A percentile compares a stretch with the other conserved stretches of the same genome.
Evolutionary conservation across 2,797 vertebrate genomes (phyloP).

Genomic region (Melanotaenia parkinsoni): DNA sequence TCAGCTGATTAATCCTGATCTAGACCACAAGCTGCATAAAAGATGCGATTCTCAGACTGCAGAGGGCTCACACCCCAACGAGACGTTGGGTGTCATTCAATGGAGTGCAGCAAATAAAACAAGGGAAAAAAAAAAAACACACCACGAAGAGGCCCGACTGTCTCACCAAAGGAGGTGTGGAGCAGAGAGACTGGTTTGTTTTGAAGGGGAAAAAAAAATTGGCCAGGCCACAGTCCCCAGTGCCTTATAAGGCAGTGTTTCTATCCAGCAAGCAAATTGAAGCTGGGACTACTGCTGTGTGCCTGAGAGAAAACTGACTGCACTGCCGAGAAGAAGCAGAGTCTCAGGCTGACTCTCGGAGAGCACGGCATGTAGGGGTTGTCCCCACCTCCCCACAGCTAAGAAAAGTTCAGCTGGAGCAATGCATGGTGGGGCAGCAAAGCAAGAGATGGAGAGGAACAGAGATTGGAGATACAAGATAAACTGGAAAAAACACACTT

Average conservation of each 20-base stretch:
- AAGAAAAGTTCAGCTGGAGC: not conserved
- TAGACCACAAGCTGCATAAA: constrained; percentile 14
- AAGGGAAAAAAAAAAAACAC: constrained; percentile 43
- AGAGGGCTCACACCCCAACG: constrained; percentile 27
- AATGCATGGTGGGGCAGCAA: not conserved
- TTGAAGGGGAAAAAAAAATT: constrained; percentile 71
- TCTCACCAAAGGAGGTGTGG: constrained; percentile 76
- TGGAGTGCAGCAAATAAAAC: constrained; percentile 52
- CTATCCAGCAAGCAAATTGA: constrained; percentile 74
- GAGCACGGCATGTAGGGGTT: constrained; percentile 28
- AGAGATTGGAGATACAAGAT: not conserved
- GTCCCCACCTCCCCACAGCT: constrained; percentile 24
- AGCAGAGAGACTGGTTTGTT: constrained; percentile 76
- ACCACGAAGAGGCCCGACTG: constrained; percentile 42
- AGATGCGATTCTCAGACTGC: constrained; percentile 39
- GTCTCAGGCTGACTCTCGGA: constrained; percentile 52
- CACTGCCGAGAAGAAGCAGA: constrained; percentile 62
- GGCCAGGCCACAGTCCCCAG: constrained; percentile 82
- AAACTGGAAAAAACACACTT: not conserved
- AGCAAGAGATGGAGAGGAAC: not conserved
- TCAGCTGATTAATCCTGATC: not conserved
- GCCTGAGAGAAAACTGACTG: constrained; percentile 66
- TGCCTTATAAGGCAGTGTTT: constrained; percentile 88
- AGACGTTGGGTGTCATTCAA: constrained; percentile 48
- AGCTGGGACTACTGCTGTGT: constrained; percentile 63